A percentile compares a stretch with the other conserved stretches of the same genome.
Conservation (phyloP, 2,888 invertebrate genomes). For the Strigamia maritima region DNA sequence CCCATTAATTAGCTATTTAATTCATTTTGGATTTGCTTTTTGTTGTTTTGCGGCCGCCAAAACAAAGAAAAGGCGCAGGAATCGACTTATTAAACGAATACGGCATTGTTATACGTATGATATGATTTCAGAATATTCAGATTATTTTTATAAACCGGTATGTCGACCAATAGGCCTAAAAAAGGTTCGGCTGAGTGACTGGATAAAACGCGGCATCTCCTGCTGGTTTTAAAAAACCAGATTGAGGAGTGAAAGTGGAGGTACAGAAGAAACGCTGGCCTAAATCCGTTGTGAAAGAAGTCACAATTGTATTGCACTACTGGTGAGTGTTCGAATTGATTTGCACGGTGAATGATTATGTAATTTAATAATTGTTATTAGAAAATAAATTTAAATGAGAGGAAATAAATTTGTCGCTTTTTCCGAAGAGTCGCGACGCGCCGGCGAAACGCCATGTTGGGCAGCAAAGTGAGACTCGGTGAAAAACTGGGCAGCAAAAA, state of each 20-base stretch:
- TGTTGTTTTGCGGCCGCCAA: neutral
- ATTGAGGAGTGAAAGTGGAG: neutral
- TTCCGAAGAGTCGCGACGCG: neutral
- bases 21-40: neutral
- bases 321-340: neutral
- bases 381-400: neutral
- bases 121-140: no score
- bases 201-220: neutral
- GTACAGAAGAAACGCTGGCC: neutral
- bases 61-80: neutral
- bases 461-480: slow-evolving; percentile 9
- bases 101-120: neutral
- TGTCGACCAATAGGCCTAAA: neutral
- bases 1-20: neutral
- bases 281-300: neutral
- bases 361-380: neutral
- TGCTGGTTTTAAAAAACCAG: slow-evolving; percentile 5
- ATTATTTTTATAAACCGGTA: neutral
- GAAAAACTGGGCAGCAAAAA: neutral
- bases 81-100: neutral
- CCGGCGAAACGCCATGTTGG: slow-evolving; percentile 10
- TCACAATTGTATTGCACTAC: neutral
- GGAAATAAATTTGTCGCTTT: neutral
- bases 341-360: neutral
- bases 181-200: neutral